These are phyloP conservation scores for Phenacoccus solenopsis DNA, from an alignment of 1,140 invertebrate genomes.

Conservation along the genomic window DNA sequence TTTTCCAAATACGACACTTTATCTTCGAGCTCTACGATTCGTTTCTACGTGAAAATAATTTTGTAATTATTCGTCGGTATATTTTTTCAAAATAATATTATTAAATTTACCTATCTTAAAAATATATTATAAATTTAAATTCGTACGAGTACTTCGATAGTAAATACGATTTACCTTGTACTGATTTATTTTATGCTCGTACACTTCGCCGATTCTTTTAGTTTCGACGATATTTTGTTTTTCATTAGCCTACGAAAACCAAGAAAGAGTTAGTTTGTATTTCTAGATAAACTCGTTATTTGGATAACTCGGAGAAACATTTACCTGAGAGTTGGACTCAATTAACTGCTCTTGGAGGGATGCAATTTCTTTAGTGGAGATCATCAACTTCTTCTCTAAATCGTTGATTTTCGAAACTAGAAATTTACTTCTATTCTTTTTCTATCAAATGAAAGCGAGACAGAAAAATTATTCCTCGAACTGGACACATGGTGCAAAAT, in stretches of 20 bases:
- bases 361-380: neutral
- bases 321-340: neutral
- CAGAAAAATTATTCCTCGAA: too few species aligned
- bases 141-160: neutral
- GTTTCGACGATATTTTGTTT: neutral
- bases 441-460: neutral
- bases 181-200: neutral
- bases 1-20: slow-evolving; percentile 33
- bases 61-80: too few species aligned
- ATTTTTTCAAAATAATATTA: too few species aligned
- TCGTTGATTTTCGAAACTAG: neutral
- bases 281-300: too few species aligned
- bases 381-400: neutral
- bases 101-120: too few species aligned
- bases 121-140: too few species aligned
- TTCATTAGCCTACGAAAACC: neutral
- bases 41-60: too few species aligned
- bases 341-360: neutral
- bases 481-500: too few species aligned
- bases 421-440: neutral
- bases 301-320: too few species aligned
- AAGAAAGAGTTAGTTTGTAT: too few species aligned
- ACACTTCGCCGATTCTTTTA: neutral
- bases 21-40: slow-evolving; percentile 30
- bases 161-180: neutral